phyloP scores from a whole-genome alignment of 2,888 invertebrate species.

The Apamea crenata region DNA sequence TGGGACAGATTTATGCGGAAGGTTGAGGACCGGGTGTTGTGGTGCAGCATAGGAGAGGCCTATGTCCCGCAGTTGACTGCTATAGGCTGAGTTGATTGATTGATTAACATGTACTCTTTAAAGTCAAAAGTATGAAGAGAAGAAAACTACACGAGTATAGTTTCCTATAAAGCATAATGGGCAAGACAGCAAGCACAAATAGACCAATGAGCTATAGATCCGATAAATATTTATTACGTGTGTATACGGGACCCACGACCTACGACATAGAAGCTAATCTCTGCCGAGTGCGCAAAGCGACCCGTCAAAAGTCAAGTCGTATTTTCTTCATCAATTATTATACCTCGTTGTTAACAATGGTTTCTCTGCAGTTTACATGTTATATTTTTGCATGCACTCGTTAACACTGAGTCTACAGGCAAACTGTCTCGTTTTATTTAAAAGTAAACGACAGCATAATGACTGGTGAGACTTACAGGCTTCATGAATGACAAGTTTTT shows the following conservation, averaged over 20 bases:
- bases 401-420: not conserved
- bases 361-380: slow-evolving; percentile 25
- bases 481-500: slow-evolving; percentile 35
- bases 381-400: slow-evolving; percentile 19
- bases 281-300: not conserved
- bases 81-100: not conserved
- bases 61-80: not conserved
- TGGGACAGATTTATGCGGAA: not conserved
- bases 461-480: slow-evolving; percentile 16
- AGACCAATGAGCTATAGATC: not conserved
- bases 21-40: not conserved
- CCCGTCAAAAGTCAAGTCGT: not conserved
- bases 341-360: slow-evolving; percentile 1
- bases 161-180: not conserved
- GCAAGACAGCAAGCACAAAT: not conserved
- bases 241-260: not conserved
- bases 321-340: slow-evolving; percentile 1
- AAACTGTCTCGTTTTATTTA: slow-evolving; percentile 26
- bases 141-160: not conserved
- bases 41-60: not conserved
- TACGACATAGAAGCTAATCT: not conserved
- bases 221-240: not conserved
- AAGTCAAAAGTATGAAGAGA: not conserved
- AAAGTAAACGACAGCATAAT: slow-evolving; percentile 47
- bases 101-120: not conserved